These are phyloP conservation scores for Oreochromis grahami DNA, from an alignment of 2,797 vertebrate genomes.

Conservation along the genomic window DNA sequence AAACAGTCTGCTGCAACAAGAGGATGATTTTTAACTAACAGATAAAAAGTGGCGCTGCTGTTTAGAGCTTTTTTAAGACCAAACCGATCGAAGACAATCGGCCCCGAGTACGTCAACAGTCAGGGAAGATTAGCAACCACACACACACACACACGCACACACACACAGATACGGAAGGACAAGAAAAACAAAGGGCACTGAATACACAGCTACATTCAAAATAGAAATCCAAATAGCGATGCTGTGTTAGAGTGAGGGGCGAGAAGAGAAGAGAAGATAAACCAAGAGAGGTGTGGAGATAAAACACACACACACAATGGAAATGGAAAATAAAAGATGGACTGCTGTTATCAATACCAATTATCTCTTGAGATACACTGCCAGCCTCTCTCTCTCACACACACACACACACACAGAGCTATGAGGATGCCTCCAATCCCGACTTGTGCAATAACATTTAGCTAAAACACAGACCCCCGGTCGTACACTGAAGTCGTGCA, in stretches of 20 bases:
- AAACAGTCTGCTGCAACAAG: neutral
- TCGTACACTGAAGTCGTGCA: neutral
- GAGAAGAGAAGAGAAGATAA: neutral
- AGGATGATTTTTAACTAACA: neutral
- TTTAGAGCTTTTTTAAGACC: neutral
- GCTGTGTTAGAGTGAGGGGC: neutral
- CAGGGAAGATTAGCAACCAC: neutral
- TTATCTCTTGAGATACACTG: neutral
- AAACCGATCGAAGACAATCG: neutral
- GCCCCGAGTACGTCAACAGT: neutral
- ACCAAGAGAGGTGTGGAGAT: neutral
- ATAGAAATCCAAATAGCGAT: neutral
- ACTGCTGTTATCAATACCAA: neutral
- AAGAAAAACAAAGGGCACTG: neutral
- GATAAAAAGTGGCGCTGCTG: neutral
- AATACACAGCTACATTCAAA: neutral
- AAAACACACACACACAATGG: neutral
- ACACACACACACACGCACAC: neutral
- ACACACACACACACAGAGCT: neutral
- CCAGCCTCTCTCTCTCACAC: too few species aligned
- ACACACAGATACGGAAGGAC: neutral
- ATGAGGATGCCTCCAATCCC: neutral
- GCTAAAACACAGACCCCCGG: neutral
- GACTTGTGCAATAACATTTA: neutral
- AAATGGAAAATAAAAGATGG: neutral